Base-by-base conservation (phyloP, 2,797 vertebrate species). In the Megaceryle alcyon region DNA sequence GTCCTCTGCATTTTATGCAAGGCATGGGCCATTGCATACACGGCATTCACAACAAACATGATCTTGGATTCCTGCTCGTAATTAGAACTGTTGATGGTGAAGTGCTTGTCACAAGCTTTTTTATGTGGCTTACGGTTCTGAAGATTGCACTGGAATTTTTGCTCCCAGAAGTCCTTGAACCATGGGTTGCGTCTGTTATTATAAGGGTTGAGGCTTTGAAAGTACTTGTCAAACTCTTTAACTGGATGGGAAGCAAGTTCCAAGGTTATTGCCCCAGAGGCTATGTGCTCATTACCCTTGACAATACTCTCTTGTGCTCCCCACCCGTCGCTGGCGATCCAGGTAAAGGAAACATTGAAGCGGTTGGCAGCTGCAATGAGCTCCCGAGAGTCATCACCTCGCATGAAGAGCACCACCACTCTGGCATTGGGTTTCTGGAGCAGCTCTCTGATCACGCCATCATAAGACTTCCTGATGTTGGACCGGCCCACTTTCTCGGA, bases 31-130 rank as follows among this genome's bases (percentile, higher is more conserved):
- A 99, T 99, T 31, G 99, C 99, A 21, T 99, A 99, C n/a, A 99
- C 99, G 0, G 99, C 99, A 5, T 99, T 99, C 80, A 99, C 98
- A 79, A 99, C 99, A 93, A 99, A 99, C 99, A 99, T 99, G 96
- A 99, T 99, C 98, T 99, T 99, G 84, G 99, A 99, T 96, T 99
- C 99, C 20, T 99, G 99, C 86, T 99, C 99, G 1, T 99, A 99
- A 96, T 98, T 99, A 57, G 97, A 98, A 77, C 98, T 98, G 97
- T 99, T 98, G 80, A 99, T 98, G 35, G 97, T 97, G 95, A 99
- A 96, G 90, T 98, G 98, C 86, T 98, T 98, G 64, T 99, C 99
- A 73, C 99, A 99, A 3, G 94, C 57, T 7, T 98, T 98, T 97
- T 92, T 95, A 25, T 97, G 98, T 3, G 96, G 95, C 69, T 97